A percentile compares a stretch with the other conserved stretches of the same genome.
These are phyloP conservation scores for Ochropacha duplaris DNA, from an alignment of 2,888 invertebrate species.

Conservation along the genomic window DNA sequence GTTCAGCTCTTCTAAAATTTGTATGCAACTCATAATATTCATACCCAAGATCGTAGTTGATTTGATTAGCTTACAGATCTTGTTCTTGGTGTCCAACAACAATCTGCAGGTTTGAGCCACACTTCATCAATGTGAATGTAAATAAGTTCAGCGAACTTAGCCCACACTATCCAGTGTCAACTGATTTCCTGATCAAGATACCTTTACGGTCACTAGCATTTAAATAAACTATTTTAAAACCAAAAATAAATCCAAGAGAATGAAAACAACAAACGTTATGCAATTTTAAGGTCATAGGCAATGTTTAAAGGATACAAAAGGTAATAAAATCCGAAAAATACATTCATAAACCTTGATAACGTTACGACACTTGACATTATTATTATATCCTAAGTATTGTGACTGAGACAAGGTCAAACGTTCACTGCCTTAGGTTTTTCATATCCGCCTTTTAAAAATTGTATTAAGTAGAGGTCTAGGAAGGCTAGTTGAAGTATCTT, in stretches of 20 bases:
- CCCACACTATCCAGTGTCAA: no score
- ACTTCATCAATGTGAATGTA: not conserved
- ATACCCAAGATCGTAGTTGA: not conserved
- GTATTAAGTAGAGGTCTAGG: no score
- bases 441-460: conserved; percentile 57
- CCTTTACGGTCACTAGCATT: not conserved
- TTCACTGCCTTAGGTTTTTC: conserved; percentile 48
- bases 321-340: conserved; percentile 13
- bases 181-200: not conserved
- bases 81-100: not conserved
- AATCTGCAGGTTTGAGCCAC: not conserved
- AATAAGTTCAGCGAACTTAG: not conserved
- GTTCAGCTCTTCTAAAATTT: not conserved
- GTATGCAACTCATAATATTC: not conserved
- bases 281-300: not conserved
- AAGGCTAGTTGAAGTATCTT: no score
- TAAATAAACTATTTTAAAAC: not conserved
- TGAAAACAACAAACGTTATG: not conserved
- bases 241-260: not conserved
- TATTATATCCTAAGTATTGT: conserved; percentile 25
- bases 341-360: conserved; percentile 23
- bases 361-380: conserved; percentile 15
- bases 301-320: conserved; percentile 4
- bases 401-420: conserved; percentile 55
- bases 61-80: not conserved